A percentile compares a stretch with the other conserved stretches of the same genome.
These are phyloP conservation scores for Lasiommata megera DNA, from an alignment of 2,888 invertebrate species.

Conservation along the genomic window DNA sequence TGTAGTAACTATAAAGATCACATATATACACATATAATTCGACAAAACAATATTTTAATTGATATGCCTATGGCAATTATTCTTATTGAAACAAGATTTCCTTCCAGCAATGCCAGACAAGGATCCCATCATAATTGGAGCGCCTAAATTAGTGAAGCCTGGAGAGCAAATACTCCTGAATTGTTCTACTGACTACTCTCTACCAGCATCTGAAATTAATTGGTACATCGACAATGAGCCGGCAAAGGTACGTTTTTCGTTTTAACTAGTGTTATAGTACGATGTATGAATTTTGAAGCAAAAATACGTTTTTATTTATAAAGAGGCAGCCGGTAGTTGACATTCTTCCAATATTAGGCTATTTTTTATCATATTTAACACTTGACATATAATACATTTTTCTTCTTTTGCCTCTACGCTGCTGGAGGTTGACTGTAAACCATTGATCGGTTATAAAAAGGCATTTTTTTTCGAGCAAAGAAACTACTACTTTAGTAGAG, in stretches of 20 bases:
- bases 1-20: no score
- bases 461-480: no score
- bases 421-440: no score
- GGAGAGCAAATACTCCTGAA: slow-evolving; percentile 72
- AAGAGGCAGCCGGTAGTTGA: no score
- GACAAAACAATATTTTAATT: not conserved
- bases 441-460: no score
- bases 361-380: no score
- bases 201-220: slow-evolving; percentile 73
- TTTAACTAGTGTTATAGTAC: not conserved
- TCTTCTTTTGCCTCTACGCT: no score
- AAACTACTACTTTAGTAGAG: no score
- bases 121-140: slow-evolving; percentile 68
- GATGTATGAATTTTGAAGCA: not conserved
- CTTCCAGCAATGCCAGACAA: slow-evolving; percentile 68
- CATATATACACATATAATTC: no score
- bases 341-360: no score
- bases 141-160: slow-evolving; percentile 67
- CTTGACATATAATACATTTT: no score
- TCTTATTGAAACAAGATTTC: slow-evolving; percentile 54
- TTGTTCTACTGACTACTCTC: slow-evolving; percentile 71
- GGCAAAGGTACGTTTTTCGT: slow-evolving; percentile 60
- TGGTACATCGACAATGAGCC: slow-evolving; percentile 74
- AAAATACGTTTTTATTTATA: no score
- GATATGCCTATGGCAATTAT: not conserved